Evolutionary conservation across 2,888 invertebrate species (phyloP), one percentile per base, ranked within the genome.

Genomic region (Dryomyza anilis): DNA sequence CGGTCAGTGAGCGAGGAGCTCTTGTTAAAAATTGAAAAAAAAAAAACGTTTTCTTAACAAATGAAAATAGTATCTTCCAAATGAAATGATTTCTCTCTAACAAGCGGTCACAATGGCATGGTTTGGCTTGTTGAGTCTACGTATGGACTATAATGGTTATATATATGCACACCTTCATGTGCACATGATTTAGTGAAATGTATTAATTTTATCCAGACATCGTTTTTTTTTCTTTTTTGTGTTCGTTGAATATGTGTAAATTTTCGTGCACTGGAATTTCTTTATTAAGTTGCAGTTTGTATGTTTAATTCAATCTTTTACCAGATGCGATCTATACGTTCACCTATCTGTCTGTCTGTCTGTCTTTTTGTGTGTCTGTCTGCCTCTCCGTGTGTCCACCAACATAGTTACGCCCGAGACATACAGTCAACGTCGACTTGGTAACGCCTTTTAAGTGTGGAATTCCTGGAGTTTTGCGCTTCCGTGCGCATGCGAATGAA

Each of bases 201-300:
- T n/a, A 59, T 59, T 33, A 59, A 48, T 59, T 33, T 59, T 46
- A 48, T 59, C 30, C 8, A 39, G 43, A 43, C 27, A 39, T 57
- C 19, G n/a, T n/a, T n/a, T 29, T 2, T 27, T 25, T 50, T 27
- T 25, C 27, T 50, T 25, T 50, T 12, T 8, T 25, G 21, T 6
- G 3, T 23, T 29, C 27, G 16, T 27, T 23, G 12, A 48, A 48
- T 23, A 48, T 25, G 14, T 14, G 25, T n/a, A 27, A 1, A 30
- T 8, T 29, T 53, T 16, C 33, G 29, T 16, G 43, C 43, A 4
- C 3, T 16, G 8, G 48, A 48, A 12, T 48, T 48, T 16, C 8
- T 48, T 48, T 48, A 4, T 48, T 12, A 2, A 3, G 14, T n/a
- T n/a, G n/a, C n/a, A n/a, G n/a, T 21, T 25, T 1, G 14, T 25